Conservation (phyloP, 2,797 vertebrate genomes). For the Anguilla obscura region DNA sequence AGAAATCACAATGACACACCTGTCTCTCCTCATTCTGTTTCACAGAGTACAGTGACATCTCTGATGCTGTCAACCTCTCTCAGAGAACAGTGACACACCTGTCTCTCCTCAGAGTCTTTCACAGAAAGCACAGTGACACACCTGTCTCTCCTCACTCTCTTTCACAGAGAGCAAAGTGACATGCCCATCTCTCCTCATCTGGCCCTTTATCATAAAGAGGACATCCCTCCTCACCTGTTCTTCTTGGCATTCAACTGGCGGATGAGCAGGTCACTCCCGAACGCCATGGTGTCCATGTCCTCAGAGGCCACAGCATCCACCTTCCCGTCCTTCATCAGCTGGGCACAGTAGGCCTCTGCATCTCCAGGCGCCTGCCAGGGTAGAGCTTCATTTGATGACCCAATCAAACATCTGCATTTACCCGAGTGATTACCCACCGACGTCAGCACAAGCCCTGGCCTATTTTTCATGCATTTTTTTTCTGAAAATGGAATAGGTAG, state of each 20-base stretch:
- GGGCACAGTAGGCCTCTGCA: conserved; percentile 77
- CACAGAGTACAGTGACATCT: neutral
- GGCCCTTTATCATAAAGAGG: neutral
- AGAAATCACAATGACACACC: neutral
- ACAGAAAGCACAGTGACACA: neutral
- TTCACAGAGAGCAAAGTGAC: neutral
- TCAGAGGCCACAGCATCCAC: conserved; percentile 78
- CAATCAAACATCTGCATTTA: neutral
- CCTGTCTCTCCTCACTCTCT: neutral
- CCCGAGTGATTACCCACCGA: neutral
- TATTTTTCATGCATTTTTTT: no score
- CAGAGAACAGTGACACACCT: no score
- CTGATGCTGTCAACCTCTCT: no score
- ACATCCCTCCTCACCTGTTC: conserved; percentile 57
- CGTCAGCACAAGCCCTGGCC: neutral
- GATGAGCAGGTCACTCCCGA: conserved; percentile 73
- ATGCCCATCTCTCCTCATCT: conserved; percentile 55
- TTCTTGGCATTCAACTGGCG: conserved; percentile 73
- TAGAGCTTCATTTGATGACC: neutral
- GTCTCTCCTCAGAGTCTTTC: no score
- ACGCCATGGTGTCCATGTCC: conserved; percentile 83
- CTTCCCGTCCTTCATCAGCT: conserved; percentile 64
- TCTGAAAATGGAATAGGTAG: no score
- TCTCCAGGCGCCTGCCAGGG: conserved; percentile 74
- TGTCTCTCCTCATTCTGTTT: neutral